phyloP scores from a whole-genome alignment of 2,888 invertebrate species.

The Orthonevra nobilis region DNA sequence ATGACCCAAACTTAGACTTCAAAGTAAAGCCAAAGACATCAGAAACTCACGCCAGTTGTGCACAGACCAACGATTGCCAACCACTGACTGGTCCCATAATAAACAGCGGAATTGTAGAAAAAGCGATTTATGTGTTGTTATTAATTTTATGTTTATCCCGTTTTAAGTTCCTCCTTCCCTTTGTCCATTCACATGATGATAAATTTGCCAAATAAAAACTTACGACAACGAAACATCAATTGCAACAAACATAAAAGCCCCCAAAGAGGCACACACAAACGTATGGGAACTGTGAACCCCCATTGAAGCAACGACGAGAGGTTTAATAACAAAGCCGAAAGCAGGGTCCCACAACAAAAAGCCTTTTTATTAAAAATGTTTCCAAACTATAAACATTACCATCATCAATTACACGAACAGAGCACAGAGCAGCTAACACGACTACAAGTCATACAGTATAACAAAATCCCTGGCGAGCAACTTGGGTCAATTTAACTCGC shows the following conservation, averaged over 20 bases:
- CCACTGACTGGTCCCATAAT: slow-evolving; percentile 44
- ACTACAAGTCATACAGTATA: no score
- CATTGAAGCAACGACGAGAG: background rate
- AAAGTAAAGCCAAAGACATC: no score
- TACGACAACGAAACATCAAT: slow-evolving; percentile 69
- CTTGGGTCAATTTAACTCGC: slow-evolving; percentile 65
- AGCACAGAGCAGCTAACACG: slow-evolving; percentile 53
- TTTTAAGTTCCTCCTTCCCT: slow-evolving; percentile 53
- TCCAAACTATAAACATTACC: slow-evolving; percentile 68
- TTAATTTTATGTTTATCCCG: slow-evolving; percentile 65
- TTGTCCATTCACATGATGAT: slow-evolving; percentile 61
- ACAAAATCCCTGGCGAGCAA: slow-evolving; percentile 64
- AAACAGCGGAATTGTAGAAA: slow-evolving; percentile 58
- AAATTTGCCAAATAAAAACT: slow-evolving; percentile 70
- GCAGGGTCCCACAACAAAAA: slow-evolving; percentile 59
- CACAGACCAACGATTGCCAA: slow-evolving; percentile 37
- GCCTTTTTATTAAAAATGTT: slow-evolving; percentile 70
- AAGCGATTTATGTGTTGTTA: slow-evolving; percentile 67
- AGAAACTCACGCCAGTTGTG: no score
- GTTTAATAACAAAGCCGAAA: slow-evolving; percentile 68
- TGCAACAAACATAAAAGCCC: slow-evolving; percentile 69
- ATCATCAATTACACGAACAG: slow-evolving; percentile 66
- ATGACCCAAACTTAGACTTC: no score
- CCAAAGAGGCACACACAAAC: background rate
- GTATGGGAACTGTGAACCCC: no score